Percentiles rank a stretch among this genome's conserved stretches.
These are phyloP conservation scores for Eupithecia subfuscata DNA, from an alignment of 2,888 invertebrate species.

Conservation along the genomic window DNA sequence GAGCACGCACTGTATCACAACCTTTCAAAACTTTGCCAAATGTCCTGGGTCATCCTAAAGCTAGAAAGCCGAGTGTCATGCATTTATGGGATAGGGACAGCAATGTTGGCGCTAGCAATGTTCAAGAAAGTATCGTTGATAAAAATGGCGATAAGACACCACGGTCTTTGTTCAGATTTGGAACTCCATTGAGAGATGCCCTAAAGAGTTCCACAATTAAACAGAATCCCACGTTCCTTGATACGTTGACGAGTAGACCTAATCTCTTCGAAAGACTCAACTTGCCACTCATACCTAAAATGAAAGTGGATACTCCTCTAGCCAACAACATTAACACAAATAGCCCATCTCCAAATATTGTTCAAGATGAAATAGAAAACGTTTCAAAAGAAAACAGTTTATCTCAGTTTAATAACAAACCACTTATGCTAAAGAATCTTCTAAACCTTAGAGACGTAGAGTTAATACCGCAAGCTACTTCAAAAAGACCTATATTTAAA, in stretches of 20 bases:
- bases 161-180: conserved; percentile 12
- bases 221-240: conserved; percentile 14
- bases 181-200: conserved; percentile 26
- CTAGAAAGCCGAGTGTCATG: conserved; percentile 39
- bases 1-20: background rate
- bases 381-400: conserved; percentile 12
- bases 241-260: conserved; percentile 18
- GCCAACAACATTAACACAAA: conserved; percentile 32
- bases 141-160: conserved; percentile 11
- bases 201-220: conserved; percentile 6
- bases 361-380: conserved; percentile 33
- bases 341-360: conserved; percentile 40
- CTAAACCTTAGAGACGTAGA: conserved; percentile 64
- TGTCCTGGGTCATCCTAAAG: conserved; percentile 43
- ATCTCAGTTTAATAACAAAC: conserved; percentile 31
- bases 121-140: conserved; percentile 52
- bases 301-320: conserved; percentile 34
- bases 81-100: conserved; percentile 60
- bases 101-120: conserved; percentile 58
- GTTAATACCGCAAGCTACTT: conserved; percentile 39
- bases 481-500: conserved; percentile 24
- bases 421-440: conserved; percentile 52
- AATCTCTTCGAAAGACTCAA: conserved; percentile 21
- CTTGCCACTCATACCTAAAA: conserved; percentile 43
- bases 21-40: conserved; percentile 39